phyloP scores from a whole-genome alignment of 2,113 vertebrate genomes.

The Tetrao urogallus region DNA sequence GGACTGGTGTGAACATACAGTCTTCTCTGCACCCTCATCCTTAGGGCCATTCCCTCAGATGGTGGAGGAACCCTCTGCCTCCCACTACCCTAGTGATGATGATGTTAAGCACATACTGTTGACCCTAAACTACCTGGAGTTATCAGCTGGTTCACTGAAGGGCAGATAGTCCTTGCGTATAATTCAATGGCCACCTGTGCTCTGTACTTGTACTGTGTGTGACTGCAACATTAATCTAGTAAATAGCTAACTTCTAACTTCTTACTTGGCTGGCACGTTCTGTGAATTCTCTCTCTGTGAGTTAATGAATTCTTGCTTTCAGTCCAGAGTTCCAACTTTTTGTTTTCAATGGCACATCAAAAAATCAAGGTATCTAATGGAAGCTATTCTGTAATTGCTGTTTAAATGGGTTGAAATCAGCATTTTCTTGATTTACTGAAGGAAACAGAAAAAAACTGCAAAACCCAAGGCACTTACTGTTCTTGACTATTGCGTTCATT shows the following conservation, averaged over 20 bases:
- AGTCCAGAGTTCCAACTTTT: background rate
- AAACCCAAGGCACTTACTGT: background rate
- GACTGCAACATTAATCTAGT: background rate
- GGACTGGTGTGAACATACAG: background rate
- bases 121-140: background rate
- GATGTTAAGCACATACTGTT: background rate
- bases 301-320: slow-evolving; percentile 35
- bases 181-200: background rate
- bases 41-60: background rate
- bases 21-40: background rate
- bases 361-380: background rate
- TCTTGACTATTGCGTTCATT: background rate
- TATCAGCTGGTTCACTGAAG: background rate
- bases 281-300: background rate
- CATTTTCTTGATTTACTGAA: background rate
- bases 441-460: background rate
- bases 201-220: background rate
- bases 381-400: background rate
- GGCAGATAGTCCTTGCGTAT: background rate
- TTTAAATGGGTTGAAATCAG: background rate
- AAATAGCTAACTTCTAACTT: slow-evolving; percentile 26
- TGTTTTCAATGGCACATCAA: too few relatives aligned
- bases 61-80: background rate
- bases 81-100: accelerated
- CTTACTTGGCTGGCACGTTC: background rate